Evolutionary conservation across 2,113 vertebrate species (phyloP), one percentile per base, ranked within the genome.

Genomic region (Xiphorhynchus elegans): DNA sequence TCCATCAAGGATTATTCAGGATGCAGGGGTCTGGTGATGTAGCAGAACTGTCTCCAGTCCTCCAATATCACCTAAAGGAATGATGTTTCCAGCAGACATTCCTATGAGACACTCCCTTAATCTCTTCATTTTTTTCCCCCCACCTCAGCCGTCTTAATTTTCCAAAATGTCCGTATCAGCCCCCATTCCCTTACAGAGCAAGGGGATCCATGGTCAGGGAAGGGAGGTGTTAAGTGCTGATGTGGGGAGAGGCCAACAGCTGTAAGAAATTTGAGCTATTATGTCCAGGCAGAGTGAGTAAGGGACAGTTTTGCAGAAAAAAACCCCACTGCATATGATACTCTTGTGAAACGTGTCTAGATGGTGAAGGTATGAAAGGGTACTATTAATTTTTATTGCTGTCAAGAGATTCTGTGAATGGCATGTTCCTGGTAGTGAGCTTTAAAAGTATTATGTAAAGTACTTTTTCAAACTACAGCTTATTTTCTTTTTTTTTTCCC

Each of bases 21-120:
- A 12, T 59, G 23, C 29, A 63, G 39, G 0, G 0, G 9, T 35
- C 53, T 88, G 42, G 9, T 56, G 56, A 28, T 0, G 0, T 28
- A 82, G 63, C 6, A 11, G 53, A 88, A 59, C 17, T 59, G 2
- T 70, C 64, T 84, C 29, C 33, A 20, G 11, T 63, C 20, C 24
- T 83, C 21, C 0, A 0, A 0, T 42, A 31, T 26, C 39, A 46
- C 42, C 37, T 9, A 13, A 70, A 68, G 46, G 10, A 84, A 59
- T 1, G 1, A 7, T 1, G 3, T 78, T 89, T 78, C 70, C 29
- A 56, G 13, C 23, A 68, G 58, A 3, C 5, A 7, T 76, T 89
- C 11, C 50, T 17, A 40, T 76, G 31, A 35, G 37, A 40, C 8
- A 13, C 5, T 47, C 33, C 26, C n/a, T 89, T 80, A 24, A 25